These are phyloP conservation scores for Cichlasoma orientale DNA, from an alignment of 2,797 vertebrate genomes.

Conservation along the genomic window DNA sequence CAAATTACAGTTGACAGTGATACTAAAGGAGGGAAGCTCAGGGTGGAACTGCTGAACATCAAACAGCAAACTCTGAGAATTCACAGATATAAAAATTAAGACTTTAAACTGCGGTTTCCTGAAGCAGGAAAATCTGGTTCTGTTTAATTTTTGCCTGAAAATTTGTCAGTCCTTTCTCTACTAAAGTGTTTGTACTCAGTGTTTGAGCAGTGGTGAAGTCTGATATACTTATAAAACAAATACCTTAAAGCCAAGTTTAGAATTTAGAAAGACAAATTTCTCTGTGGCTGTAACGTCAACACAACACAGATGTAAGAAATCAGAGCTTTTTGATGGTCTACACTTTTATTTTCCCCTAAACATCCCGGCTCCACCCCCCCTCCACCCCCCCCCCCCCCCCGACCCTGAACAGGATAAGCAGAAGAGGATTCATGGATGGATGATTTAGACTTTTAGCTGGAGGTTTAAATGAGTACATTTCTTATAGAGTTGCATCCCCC, in stretches of 20 bases:
- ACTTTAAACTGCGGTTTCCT: neutral
- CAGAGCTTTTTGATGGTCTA: too few relatives aligned
- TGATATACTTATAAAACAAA: neutral
- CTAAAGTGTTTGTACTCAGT: neutral
- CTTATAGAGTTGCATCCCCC: too few relatives aligned
- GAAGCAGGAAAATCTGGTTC: neutral
- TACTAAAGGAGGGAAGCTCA: neutral
- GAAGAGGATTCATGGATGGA: too few relatives aligned
- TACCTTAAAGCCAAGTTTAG: too few relatives aligned
- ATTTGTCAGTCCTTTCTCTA: neutral
- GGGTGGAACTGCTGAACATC: neutral
- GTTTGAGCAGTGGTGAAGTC: neutral
- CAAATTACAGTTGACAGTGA: neutral
- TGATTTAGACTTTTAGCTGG: neutral
- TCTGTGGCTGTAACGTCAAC: too few relatives aligned
- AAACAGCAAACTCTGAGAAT: neutral
- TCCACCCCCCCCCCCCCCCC: too few relatives aligned
- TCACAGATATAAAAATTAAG: neutral
- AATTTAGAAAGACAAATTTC: too few relatives aligned
- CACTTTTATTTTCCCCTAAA: too few relatives aligned
- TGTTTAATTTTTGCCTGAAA: neutral
- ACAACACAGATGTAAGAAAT: too few relatives aligned
- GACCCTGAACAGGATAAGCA: too few relatives aligned
- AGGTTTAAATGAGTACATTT: neutral
- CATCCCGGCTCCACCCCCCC: too few relatives aligned